Evolutionary conservation across 2,113 vertebrate genomes (phyloP).

Genomic region (Chaetura pelagica): DNA sequence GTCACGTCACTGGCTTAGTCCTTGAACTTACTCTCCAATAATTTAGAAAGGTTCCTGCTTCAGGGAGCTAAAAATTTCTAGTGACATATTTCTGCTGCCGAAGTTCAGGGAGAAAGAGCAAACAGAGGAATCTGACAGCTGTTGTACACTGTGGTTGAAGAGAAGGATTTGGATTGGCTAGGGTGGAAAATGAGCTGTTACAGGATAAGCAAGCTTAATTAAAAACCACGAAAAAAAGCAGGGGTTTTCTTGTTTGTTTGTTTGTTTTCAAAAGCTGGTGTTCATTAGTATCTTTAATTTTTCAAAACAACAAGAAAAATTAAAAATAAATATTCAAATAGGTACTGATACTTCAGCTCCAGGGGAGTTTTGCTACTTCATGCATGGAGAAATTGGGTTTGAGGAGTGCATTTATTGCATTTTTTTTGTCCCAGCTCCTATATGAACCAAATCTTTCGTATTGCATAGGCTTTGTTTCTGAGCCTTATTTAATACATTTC

Average conservation of each 20-base stretch:
- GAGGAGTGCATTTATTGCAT: background rate
- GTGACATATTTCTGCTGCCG: background rate
- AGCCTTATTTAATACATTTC: background rate
- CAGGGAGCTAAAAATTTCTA: background rate
- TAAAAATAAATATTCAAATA: background rate
- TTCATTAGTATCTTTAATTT: too few relatives aligned
- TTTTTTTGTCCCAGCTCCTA: background rate
- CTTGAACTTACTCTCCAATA: background rate
- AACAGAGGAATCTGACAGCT: accelerated
- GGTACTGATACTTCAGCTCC: background rate
- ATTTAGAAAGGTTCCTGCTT: background rate
- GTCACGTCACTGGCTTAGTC: background rate
- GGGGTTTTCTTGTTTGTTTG: background rate
- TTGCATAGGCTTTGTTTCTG: background rate
- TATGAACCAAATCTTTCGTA: background rate
- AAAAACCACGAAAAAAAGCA: background rate
- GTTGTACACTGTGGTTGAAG: background rate
- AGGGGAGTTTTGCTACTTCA: background rate
- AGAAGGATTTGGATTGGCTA: background rate
- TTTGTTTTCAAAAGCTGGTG: too few relatives aligned
- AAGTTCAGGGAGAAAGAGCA: background rate
- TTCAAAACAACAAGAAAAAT: background rate
- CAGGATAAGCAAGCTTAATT: background rate
- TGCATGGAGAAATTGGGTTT: background rate
- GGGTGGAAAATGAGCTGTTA: background rate